These are phyloP conservation scores for Thymelicus lineola DNA, from an alignment of 2,888 invertebrate species.

Conservation along the genomic window DNA sequence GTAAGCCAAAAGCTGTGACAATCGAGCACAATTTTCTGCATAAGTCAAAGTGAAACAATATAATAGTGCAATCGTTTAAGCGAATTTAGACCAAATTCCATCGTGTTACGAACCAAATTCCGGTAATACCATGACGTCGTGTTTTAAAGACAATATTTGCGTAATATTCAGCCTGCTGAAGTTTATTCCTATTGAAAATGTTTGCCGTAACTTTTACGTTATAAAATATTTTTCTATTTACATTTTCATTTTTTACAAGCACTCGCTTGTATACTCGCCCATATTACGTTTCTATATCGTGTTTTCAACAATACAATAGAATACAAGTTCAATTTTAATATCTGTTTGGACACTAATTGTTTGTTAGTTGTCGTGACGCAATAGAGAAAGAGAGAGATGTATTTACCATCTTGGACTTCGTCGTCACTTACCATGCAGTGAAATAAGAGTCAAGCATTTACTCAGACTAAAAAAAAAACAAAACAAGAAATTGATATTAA, in stretches of 20 bases:
- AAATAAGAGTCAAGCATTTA: too few species aligned
- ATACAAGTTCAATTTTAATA: too few species aligned
- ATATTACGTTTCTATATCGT: too few species aligned
- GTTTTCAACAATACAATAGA: too few species aligned
- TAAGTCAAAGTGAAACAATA: background rate
- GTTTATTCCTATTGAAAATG: background rate
- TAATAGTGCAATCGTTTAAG: background rate
- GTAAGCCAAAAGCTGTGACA: background rate
- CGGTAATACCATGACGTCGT: background rate
- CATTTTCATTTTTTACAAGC: background rate
- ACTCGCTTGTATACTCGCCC: too few species aligned
- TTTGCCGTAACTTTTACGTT: background rate
- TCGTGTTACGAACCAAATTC: background rate
- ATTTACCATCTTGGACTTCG: too few species aligned
- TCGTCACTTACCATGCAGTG: too few species aligned
- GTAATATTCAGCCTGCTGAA: background rate
- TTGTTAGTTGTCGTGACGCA: too few species aligned
- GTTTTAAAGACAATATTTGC: constrained; percentile 1
- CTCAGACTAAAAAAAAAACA: too few species aligned
- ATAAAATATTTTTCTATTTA: background rate
- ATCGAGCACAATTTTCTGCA: constrained; percentile 1
- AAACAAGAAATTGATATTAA: too few species aligned
- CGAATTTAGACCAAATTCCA: background rate
- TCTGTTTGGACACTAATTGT: too few species aligned
- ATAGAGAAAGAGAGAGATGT: too few species aligned